Conservation (phyloP, 1,140 invertebrate genomes). For the Babylonia areolata region DNA sequence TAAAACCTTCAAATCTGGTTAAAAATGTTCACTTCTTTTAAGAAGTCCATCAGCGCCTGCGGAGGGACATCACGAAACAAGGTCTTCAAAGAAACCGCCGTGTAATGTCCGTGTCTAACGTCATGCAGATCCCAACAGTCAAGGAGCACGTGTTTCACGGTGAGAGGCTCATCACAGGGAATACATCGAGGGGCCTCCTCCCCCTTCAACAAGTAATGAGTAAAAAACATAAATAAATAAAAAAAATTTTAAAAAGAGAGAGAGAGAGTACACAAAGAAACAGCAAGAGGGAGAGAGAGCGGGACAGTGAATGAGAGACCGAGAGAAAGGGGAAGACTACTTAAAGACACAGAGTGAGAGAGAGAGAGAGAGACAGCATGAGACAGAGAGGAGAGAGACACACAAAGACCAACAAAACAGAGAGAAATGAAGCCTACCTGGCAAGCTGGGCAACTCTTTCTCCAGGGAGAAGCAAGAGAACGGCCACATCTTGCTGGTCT, state of each 20-base stretch:
- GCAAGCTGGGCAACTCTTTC: constrained; percentile 54
- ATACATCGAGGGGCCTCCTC: too few relatives aligned
- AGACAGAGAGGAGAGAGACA: not conserved
- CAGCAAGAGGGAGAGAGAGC: not conserved
- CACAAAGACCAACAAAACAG: too few relatives aligned
- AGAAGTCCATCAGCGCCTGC: too few relatives aligned
- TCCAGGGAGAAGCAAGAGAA: constrained; percentile 59
- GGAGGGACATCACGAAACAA: too few relatives aligned
- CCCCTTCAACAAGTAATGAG: too few relatives aligned
- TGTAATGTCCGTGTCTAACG: too few relatives aligned
- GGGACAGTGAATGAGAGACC: not conserved
- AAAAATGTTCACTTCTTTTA: too few relatives aligned
- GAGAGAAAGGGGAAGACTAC: not conserved
- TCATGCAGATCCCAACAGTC: too few relatives aligned
- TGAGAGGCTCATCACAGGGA: too few relatives aligned
- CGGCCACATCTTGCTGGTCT: constrained; percentile 61
- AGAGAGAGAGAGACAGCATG: not conserved
- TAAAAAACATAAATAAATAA: not conserved
- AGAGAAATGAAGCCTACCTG: constrained; percentile 43
- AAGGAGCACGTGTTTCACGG: too few relatives aligned
- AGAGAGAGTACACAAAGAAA: not conserved
- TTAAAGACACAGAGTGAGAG: not conserved
- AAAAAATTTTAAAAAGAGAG: not conserved
- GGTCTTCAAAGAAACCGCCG: too few relatives aligned
- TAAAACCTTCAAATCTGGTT: too few relatives aligned